phyloP scores from a whole-genome alignment of 2,797 vertebrate species.

The Cyprinodon diabolis region DNA sequence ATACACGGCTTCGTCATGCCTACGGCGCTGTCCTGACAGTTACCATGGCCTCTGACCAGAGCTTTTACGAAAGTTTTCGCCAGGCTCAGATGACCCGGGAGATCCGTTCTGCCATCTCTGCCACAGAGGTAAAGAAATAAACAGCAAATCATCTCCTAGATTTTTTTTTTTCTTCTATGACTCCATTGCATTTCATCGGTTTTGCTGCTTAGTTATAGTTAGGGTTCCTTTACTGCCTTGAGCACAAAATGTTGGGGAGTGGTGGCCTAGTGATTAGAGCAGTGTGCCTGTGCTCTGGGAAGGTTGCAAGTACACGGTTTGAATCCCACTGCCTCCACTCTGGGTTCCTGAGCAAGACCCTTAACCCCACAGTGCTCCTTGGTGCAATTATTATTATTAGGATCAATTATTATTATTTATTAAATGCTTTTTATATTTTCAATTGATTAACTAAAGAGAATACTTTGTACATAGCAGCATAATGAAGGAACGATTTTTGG shows the following conservation, averaged over 20 bases:
- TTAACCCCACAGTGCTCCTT: too few relatives aligned
- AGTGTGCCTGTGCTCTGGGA: too few relatives aligned
- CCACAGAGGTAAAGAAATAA: conserved; percentile 53
- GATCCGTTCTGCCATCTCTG: conserved; percentile 50
- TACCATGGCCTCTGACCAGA: conserved; percentile 83
- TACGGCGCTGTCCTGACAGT: conserved; percentile 89
- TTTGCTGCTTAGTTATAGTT: background rate
- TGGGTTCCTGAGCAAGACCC: too few relatives aligned
- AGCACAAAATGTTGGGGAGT: background rate
- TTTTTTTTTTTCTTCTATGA: background rate
- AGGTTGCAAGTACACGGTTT: too few relatives aligned
- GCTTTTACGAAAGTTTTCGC: conserved; percentile 80
- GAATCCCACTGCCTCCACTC: too few relatives aligned
- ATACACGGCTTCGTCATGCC: conserved; percentile 82
- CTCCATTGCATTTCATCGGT: background rate
- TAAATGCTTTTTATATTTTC: background rate
- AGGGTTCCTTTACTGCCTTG: background rate
- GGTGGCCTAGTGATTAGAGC: too few relatives aligned
- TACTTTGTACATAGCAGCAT: background rate
- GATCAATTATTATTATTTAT: too few relatives aligned
- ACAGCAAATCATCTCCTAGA: background rate
- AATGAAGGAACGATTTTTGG: too few relatives aligned
- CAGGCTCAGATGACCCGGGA: conserved; percentile 64
- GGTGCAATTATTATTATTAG: too few relatives aligned
- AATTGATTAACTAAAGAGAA: background rate